Evolutionary conservation across 2,113 vertebrate species (phyloP), one percentile per base, ranked within the genome.

Genomic region (Python bivittatus): DNA sequence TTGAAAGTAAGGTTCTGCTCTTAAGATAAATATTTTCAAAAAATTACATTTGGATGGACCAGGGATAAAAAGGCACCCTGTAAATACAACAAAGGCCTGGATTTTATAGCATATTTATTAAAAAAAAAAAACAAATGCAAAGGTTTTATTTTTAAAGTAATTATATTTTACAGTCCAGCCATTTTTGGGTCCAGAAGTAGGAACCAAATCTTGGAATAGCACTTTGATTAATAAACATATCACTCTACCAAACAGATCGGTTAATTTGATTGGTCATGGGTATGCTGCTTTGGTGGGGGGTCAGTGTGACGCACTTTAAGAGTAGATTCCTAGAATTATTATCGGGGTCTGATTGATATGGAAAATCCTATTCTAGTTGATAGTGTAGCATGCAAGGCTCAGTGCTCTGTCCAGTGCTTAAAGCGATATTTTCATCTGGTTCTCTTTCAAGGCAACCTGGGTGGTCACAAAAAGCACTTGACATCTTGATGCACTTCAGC

Each of bases 401-500:
- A 94, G 94, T n/a, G 95, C 96, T 96, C 97, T 95, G 90, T 96
- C 97, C 97, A 97, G 97, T 93, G 95, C 98, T 98, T 64, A 97
- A 97, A 98, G 98, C 98, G 98, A 97, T 98, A 98, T 98, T 99
- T 99, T 99, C 99, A 99, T 99, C 99, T 99, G 99, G 98, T 99
- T 99, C 99, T 99, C 98, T 99, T 99, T 99, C 98, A 98, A 98
- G 97, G 97, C 99, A 99, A 98, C 99, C 98, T 99, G 99, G 99
- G 99, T 99, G 99, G 99, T 98, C 99, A 98, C 98, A 98, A 97
- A 98, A 98, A 99, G 98, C 98, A 99, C 99, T 99, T 99, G 99
- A 99, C 99, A 99, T 99, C 99, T 99, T 99, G 99, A 99, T 99
- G 99, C 99, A 99, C 99, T 99, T 99, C 99, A 99, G 99, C 99